Percentiles rank a stretch among this genome's conserved stretches.
These are phyloP conservation scores for Uropsilus gracilis DNA, from an alignment of 2,113 vertebrate species.

Conservation along the genomic window DNA sequence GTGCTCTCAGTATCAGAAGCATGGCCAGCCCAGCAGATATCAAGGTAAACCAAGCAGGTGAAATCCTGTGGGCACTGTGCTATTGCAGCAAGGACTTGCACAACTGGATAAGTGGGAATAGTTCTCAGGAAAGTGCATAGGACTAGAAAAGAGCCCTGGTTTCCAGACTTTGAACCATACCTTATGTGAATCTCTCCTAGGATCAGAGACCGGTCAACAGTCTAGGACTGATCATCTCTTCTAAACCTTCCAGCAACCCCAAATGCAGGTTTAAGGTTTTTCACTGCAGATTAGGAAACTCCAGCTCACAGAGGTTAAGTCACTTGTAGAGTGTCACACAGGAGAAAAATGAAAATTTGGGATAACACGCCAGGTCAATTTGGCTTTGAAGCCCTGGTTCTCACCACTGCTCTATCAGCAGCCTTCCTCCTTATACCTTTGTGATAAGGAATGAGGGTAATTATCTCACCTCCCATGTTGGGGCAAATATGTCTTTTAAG, in stretches of 20 bases:
- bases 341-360: neutral
- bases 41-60: accelerated
- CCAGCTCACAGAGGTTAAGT: neutral
- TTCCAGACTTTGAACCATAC: neutral
- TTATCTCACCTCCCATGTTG: neutral
- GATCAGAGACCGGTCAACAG: neutral
- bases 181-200: neutral
- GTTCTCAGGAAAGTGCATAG: neutral
- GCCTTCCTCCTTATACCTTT: neutral
- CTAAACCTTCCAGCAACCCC: neutral
- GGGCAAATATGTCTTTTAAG: neutral
- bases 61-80: neutral
- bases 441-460: neutral
- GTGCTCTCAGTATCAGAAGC: neutral
- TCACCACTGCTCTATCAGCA: neutral
- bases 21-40: neutral
- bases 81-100: neutral
- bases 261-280: neutral
- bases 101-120: neutral
- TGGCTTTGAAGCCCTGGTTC: neutral
- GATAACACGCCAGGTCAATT: neutral
- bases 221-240: neutral
- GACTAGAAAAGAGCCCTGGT: neutral
- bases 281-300: neutral
- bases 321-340: neutral